Conservation (phyloP, 1,140 invertebrate genomes). For the Drosophila novamexicana region DNA sequence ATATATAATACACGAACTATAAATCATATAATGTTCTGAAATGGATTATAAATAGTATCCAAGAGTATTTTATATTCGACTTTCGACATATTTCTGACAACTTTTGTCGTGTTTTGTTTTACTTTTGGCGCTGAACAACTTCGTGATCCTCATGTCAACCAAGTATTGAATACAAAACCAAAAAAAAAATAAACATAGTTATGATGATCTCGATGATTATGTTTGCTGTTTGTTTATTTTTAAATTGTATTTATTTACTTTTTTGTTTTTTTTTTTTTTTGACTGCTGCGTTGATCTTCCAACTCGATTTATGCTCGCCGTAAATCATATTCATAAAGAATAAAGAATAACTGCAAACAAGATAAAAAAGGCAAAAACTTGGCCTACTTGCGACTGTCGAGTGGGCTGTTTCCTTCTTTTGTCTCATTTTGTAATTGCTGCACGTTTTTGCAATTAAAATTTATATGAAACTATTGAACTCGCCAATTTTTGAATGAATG, state of each 20-base stretch:
- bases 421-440: slow-evolving; percentile 26
- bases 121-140: slow-evolving; percentile 2
- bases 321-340: slow-evolving; percentile 59
- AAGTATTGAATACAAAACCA: not conserved
- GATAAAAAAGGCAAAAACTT: slow-evolving; percentile 31
- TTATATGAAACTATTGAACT: slow-evolving; percentile 80
- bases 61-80: not conserved
- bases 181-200: not conserved
- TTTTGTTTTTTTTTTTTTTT: not conserved
- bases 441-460: slow-evolving; percentile 80
- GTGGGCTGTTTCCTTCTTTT: slow-evolving; percentile 12
- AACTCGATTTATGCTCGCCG: slow-evolving; percentile 32
- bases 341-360: slow-evolving; percentile 39
- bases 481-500: slow-evolving; percentile 63
- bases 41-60: no score
- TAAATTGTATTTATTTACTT: slow-evolving; percentile 27
- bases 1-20: no score
- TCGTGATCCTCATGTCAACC: slow-evolving; percentile 10
- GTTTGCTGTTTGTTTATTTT: slow-evolving; percentile 30
- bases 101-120: not conserved
- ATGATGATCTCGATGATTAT: not conserved
- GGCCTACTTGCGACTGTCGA: slow-evolving; percentile 62
- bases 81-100: not conserved
- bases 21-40: no score
- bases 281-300: slow-evolving; percentile 25